Conservation (phyloP, 2,888 invertebrate genomes). For the Drosophila helvetica region DNA sequence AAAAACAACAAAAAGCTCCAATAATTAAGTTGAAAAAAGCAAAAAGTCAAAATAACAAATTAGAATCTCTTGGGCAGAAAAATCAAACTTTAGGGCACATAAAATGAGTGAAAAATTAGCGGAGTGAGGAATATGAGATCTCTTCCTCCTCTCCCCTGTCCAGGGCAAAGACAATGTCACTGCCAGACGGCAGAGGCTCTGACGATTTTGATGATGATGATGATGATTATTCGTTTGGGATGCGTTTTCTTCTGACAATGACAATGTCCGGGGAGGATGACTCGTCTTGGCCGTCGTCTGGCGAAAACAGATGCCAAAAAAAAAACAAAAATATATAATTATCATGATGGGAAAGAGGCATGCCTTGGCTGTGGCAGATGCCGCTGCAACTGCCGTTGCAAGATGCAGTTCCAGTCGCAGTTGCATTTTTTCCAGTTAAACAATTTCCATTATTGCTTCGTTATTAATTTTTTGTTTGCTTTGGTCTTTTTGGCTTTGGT, state of each 20-base stretch:
- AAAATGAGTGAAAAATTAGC: too few relatives aligned
- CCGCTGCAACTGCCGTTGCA: constrained; percentile 3
- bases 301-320: constrained; percentile 1
- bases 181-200: constrained; percentile 4
- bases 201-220: too few relatives aligned
- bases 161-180: constrained; percentile 22
- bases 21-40: too few relatives aligned
- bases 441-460: constrained; percentile 28
- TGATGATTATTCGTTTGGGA: neutral
- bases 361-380: constrained; percentile 17
- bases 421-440: constrained; percentile 14
- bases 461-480: constrained; percentile 7
- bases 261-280: constrained; percentile 4
- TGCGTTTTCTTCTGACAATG: neutral
- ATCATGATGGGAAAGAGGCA: constrained; percentile 33
- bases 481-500: neutral
- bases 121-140: too few relatives aligned
- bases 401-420: constrained; percentile 40
- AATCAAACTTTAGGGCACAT: too few relatives aligned
- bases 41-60: too few relatives aligned
- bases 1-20: too few relatives aligned
- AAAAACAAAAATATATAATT: constrained; percentile 7
- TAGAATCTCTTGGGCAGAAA: too few relatives aligned
- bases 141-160: neutral
- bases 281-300: constrained; percentile 1